These are phyloP conservation scores for Callipepla californica DNA, from an alignment of 2,113 vertebrate genomes.

Conservation along the genomic window DNA sequence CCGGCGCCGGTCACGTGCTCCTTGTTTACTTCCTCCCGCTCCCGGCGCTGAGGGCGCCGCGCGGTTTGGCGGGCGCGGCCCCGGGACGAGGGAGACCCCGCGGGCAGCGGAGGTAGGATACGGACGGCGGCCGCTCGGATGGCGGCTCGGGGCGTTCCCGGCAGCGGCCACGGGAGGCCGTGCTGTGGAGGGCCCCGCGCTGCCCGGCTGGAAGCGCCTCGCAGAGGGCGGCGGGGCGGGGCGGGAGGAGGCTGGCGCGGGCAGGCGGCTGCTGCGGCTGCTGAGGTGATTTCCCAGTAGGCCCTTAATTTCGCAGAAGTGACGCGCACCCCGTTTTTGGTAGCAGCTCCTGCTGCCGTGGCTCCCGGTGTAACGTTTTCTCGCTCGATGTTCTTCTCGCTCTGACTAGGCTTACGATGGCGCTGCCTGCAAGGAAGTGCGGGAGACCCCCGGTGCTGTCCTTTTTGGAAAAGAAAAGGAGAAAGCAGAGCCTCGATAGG, in stretches of 20 bases:
- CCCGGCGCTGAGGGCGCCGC: no score
- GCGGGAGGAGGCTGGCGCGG: no score
- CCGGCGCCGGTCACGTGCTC: not conserved
- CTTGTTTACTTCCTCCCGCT: not conserved
- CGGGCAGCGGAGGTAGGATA: no score
- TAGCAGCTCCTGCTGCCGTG: not conserved
- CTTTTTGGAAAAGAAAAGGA: slow-evolving; percentile 40
- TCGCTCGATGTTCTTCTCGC: rapidly evolving
- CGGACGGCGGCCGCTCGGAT: no score
- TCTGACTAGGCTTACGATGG: not conserved
- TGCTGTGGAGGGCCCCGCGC: not conserved
- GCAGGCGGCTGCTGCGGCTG: not conserved
- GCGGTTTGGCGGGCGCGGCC: no score
- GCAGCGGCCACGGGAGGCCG: not conserved
- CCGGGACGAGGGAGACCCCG: no score
- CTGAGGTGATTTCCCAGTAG: rapidly evolving
- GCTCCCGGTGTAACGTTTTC: rapidly evolving
- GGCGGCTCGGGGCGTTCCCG: no score
- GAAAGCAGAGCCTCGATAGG: slow-evolving; percentile 34
- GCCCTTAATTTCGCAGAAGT: rapidly evolving
- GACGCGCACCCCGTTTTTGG: rapidly evolving
- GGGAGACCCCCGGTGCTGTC: slow-evolving; percentile 5
- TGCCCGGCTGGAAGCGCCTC: not conserved
- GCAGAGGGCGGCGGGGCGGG: not conserved
- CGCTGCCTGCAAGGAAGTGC: not conserved